These are phyloP conservation scores for Poecilia picta DNA, from an alignment of 2,797 vertebrate species.

Conservation along the genomic window DNA sequence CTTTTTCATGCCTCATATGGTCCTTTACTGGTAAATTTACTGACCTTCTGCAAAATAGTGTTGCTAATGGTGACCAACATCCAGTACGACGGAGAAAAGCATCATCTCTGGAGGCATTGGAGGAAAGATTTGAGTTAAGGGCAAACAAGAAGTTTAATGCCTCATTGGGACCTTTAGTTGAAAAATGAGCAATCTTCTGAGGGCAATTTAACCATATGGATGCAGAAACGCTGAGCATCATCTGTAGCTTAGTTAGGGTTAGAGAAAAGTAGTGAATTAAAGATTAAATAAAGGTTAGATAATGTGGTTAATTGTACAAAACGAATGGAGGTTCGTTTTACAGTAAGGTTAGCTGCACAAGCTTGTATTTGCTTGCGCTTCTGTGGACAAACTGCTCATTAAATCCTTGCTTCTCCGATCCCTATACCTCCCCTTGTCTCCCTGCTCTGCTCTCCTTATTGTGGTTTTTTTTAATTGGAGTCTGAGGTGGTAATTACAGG, in stretches of 20 bases:
- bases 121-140: not conserved
- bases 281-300: not conserved
- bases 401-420: slow-evolving; percentile 38
- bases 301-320: not conserved
- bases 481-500: slow-evolving; percentile 75
- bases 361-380: not conserved
- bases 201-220: not conserved
- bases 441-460: slow-evolving; percentile 60
- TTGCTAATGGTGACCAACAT: not conserved
- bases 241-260: not conserved
- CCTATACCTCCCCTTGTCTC: slow-evolving; percentile 31
- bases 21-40: not conserved
- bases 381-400: slow-evolving; percentile 57
- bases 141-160: not conserved
- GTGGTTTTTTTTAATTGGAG: slow-evolving; percentile 76
- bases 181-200: not conserved
- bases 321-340: not conserved
- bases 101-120: not conserved
- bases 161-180: not conserved
- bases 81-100: not conserved
- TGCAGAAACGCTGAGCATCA: not conserved
- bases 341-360: not conserved
- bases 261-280: not conserved
- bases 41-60: not conserved
- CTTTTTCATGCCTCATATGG: not conserved